These are phyloP conservation scores for Pantherophis guttatus DNA, from an alignment of 2,113 vertebrate species.

Conservation along the genomic window DNA sequence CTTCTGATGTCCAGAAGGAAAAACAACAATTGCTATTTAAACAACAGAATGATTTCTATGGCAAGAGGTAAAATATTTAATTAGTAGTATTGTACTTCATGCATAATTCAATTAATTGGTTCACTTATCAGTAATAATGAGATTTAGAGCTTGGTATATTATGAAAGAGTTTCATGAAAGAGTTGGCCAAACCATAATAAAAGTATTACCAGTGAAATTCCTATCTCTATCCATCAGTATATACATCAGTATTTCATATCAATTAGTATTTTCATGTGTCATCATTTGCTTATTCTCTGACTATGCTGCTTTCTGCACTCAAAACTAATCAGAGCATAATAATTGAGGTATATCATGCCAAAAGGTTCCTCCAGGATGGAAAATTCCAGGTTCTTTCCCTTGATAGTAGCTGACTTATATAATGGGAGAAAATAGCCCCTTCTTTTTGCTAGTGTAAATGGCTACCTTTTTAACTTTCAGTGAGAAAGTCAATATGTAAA, in stretches of 20 bases:
- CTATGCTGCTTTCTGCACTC: constrained; percentile 69
- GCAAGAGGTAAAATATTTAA: constrained; percentile 78
- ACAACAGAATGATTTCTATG: constrained; percentile 69
- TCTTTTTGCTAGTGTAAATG: background rate
- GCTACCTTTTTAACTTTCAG: background rate
- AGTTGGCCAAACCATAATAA: constrained; percentile 74
- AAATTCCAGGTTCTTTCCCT: background rate
- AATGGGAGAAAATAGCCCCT: background rate
- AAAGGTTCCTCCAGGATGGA: background rate
- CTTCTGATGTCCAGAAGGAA: constrained; percentile 63
- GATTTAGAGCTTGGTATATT: constrained; percentile 69
- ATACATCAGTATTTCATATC: constrained; percentile 67
- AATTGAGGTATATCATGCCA: constrained; percentile 31
- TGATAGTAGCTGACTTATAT: background rate
- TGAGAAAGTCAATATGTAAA: background rate
- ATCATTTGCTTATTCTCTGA: constrained; percentile 71
- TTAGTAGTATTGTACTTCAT: constrained; percentile 74
- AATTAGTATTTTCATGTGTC: constrained; percentile 46
- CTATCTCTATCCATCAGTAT: constrained; percentile 53
- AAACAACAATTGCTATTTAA: constrained; percentile 68
- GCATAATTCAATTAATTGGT: constrained; percentile 81
- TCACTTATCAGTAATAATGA: constrained; percentile 75
- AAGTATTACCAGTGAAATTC: constrained; percentile 71
- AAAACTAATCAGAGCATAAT: constrained; percentile 65
- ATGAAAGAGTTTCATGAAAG: constrained; percentile 66